A percentile compares a stretch with the other conserved stretches of the same genome.
phyloP scores from a whole-genome alignment of 2,888 invertebrate genomes.

The Lithosia quadra region DNA sequence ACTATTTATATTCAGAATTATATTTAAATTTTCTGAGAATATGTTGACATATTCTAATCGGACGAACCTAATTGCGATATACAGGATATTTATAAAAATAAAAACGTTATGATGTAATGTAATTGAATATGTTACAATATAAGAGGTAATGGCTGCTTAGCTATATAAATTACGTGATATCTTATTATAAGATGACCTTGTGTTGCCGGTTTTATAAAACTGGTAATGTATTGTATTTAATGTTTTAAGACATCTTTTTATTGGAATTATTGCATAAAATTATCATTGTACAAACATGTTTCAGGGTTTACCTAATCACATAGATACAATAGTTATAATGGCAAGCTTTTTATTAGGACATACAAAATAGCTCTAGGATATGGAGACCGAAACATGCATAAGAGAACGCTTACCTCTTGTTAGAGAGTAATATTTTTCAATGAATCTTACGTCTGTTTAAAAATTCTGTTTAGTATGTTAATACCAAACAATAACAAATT shows the following conservation, averaged over 20 bases:
- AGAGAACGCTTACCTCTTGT: neutral
- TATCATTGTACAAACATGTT: conserved; percentile 44
- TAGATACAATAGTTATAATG: conserved; percentile 29
- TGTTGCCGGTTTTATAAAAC: conserved; percentile 47
- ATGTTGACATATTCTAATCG: neutral
- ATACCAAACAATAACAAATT: too few relatives aligned
- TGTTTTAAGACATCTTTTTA: conserved; percentile 36
- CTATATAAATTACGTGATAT: conserved; percentile 30
- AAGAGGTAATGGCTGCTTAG: conserved; percentile 25
- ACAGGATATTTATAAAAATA: neutral
- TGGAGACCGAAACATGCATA: neutral
- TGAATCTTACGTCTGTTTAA: neutral
- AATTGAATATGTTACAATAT: conserved; percentile 1
- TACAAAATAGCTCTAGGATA: neutral
- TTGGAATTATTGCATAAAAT: conserved; percentile 49
- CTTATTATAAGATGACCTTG: conserved; percentile 43
- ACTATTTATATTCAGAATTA: neutral
- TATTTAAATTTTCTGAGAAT: neutral
- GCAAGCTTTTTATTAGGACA: neutral
- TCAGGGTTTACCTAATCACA: conserved; percentile 30
- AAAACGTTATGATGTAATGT: neutral
- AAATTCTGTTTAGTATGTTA: neutral
- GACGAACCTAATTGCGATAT: neutral
- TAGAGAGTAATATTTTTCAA: neutral
- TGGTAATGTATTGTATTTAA: conserved; percentile 49